These are phyloP conservation scores for Euleptes europaea DNA, from an alignment of 2,113 vertebrate genomes.

Conservation along the genomic window DNA sequence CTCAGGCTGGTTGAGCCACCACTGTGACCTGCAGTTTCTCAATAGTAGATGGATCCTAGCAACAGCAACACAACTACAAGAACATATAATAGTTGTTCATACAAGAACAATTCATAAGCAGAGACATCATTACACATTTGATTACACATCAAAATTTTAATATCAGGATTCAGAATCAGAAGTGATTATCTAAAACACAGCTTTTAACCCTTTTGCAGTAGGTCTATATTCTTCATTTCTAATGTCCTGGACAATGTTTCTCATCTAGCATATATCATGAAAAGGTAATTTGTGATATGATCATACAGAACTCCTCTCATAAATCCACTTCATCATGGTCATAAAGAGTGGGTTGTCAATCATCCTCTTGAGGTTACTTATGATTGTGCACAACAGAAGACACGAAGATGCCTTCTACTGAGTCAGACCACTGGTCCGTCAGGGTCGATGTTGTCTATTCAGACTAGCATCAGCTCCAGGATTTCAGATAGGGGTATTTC, in stretches of 20 bases:
- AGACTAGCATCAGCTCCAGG: too few relatives aligned
- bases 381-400: background rate
- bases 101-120: background rate
- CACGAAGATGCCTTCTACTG: too few relatives aligned
- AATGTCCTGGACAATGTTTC: background rate
- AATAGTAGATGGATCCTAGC: background rate
- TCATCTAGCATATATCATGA: background rate
- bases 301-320: background rate
- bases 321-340: background rate
- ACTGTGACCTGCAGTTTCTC: background rate
- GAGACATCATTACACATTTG: background rate
- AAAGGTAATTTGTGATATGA: background rate
- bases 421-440: too few relatives aligned
- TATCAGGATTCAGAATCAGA: background rate
- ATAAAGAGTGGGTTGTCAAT: background rate
- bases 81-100: background rate
- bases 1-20: too few relatives aligned
- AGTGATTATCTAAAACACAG: background rate
- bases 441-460: too few relatives aligned
- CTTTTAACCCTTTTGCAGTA: background rate
- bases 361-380: background rate
- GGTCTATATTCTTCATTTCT: background rate
- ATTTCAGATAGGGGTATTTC: too few relatives aligned
- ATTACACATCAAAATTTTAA: background rate
- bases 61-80: background rate